Evolutionary conservation across 2,113 vertebrate genomes (phyloP), one percentile per base, ranked within the genome.

Genomic region (Calcarius ornatus): DNA sequence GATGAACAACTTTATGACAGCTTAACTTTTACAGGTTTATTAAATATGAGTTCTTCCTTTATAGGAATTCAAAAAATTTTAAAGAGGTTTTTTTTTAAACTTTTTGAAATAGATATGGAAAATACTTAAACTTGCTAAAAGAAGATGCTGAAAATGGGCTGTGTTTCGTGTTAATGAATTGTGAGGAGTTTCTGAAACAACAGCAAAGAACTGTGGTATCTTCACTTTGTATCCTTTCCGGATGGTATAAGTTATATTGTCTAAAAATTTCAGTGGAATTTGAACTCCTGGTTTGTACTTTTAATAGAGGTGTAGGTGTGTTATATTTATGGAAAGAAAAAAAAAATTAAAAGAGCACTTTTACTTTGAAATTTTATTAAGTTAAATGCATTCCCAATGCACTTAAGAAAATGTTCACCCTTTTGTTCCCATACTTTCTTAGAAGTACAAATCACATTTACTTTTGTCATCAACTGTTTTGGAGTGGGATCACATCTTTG

Each of bases 221-320:
- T 85, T 90, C 97, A 28, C 98, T 99, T 92, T 33, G 97, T 99
- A 99, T 99, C 99, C 98, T 99, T 98, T 97, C 59, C 30, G 48
- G 17, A 54, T 40, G 17, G 66, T 28, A 27, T 59, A 37, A 88
- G 19, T 92, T 28, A 17, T 15, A 35, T 30, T 57, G 31, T 50
- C 37, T 57, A 61, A 54, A 85, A 85, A 42, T 35, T 24, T 37
- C 16, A 38, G 6, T 42, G 61, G 31, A 87, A 70, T 54, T 57
- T 86, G 22, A 86, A 79, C 22, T 88, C 37, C 59, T 35, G 33
- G 4, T 88, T 71, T 90, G 30, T 28, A 28, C 15, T 51, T 79
- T 30, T 68, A 35, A 18, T 79, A 51, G 59, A 81, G 38, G 4
- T 57, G 2, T 54, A 50, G 10, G 8, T 61, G 12, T 40, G 16